phyloP scores from a whole-genome alignment of 2,797 vertebrate genomes.

The Parambassis ranga region DNA sequence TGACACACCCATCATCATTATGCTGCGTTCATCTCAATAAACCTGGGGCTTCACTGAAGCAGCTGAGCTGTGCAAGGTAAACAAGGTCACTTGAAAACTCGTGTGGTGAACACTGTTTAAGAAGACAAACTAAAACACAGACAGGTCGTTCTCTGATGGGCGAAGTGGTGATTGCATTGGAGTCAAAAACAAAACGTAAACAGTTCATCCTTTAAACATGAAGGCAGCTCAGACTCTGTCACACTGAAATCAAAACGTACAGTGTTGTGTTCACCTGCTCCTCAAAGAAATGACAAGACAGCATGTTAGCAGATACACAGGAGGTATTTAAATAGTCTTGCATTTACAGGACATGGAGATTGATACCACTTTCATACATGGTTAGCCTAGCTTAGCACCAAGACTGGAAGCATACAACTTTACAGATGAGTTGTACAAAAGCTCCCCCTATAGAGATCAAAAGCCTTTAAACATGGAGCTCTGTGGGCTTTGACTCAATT shows the following conservation, averaged over 20 bases:
- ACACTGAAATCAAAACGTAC: conserved; percentile 21
- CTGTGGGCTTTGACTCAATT: no score
- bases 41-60: conserved; percentile 73
- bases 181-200: no score
- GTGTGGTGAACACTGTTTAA: conserved; percentile 28
- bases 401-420: no score
- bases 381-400: neutral
- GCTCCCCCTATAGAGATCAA: no score
- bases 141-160: conserved; percentile 12
- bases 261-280: neutral
- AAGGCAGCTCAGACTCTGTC: conserved; percentile 63
- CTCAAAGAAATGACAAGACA: conserved; percentile 21
- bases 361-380: neutral
- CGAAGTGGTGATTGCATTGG: no score
- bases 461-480: no score
- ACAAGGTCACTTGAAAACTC: conserved; percentile 80
- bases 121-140: conserved; percentile 43
- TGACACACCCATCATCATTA: conserved; percentile 20
- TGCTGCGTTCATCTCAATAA: conserved; percentile 33
- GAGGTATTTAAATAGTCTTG: conserved; percentile 5
- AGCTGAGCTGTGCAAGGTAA: conserved; percentile 66
- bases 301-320: conserved; percentile 13
- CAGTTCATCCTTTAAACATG: conserved; percentile 26
- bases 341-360: neutral
- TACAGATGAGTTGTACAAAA: no score